A percentile compares a stretch with the other conserved stretches of the same genome.
phyloP scores from a whole-genome alignment of 1,140 invertebrate species.

The Limonius californicus region DNA sequence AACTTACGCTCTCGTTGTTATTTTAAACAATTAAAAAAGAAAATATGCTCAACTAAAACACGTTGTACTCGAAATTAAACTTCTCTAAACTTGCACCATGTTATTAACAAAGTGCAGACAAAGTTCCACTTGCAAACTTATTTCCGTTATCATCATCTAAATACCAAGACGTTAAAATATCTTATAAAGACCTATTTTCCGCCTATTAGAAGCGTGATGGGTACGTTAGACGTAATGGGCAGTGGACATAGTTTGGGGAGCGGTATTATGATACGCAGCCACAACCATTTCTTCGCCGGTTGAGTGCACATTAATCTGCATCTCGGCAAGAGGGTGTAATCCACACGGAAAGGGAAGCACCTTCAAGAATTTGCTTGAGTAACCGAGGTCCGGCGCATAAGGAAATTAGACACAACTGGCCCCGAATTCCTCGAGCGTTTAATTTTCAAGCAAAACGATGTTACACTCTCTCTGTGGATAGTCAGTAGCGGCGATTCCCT shows the following conservation, averaged over 20 bases:
- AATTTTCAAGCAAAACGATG: constrained; percentile 34
- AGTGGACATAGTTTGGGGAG: constrained; percentile 26
- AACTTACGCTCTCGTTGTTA: no score
- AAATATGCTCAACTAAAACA: no score
- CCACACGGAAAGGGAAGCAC: constrained; percentile 32
- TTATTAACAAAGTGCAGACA: not conserved
- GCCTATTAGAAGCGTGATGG: constrained; percentile 31
- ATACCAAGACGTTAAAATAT: constrained; percentile 4
- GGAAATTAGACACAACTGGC: constrained; percentile 39
- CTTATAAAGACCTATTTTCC: constrained; percentile 27
- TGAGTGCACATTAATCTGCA: constrained; percentile 48
- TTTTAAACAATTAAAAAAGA: no score
- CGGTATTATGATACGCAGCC: constrained; percentile 23
- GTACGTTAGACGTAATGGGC: constrained; percentile 29
- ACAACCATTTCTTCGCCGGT: constrained; percentile 44
- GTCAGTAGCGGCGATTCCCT: not conserved
- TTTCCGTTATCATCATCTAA: not conserved
- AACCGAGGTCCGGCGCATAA: constrained; percentile 39
- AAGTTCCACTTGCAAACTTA: not conserved
- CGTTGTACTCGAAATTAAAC: not conserved
- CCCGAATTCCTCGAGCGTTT: constrained; percentile 43
- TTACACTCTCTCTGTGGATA: not conserved
- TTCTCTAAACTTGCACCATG: not conserved
- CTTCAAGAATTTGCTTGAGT: constrained; percentile 41
- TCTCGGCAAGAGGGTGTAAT: constrained; percentile 34